Evolutionary conservation across 2,797 vertebrate genomes (phyloP), one percentile per base, ranked within the genome.

Genomic region (Melanogrammus aeglefinus): DNA sequence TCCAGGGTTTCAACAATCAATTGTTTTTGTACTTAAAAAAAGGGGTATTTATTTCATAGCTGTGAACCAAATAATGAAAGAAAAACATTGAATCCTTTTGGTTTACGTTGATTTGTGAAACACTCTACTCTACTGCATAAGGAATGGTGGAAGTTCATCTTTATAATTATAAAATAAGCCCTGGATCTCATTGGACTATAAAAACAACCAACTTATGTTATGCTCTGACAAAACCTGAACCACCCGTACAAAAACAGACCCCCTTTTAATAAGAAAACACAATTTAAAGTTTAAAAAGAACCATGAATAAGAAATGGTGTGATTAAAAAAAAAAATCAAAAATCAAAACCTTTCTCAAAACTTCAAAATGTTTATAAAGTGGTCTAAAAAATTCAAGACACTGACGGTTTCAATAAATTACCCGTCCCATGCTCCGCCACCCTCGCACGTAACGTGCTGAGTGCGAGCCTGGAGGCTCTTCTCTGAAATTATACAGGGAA

Each of bases 331-430:
- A 38, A 81, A 38, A 51, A 31, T 31, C 18, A 5, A 82, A 86
- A 90, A 81, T 80, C 47, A 84, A 91, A 92, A 90, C 85, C 82
- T 90, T 89, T 84, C 85, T 90, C 75, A 90, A 91, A 91, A 79
- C 82, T 91, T 91, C 84, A 89, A 90, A 51, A 90, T 91, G 80
- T 84, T 92, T 90, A 92, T 89, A 91, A 91, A 92, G 88, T 88
- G 88, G 90, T 91, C 87, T 91, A 90, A 81, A 92, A 92, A 92
- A 92, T 93, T 91, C 87, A 94, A 94, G 92, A 94, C 93, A 94
- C 94, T 93, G 89, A 89, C 69, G 91, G 92, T 93, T 94, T 92
- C 91, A 86, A 81, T 91, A 89, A 91, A 90, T 91, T 87, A 92
- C 80, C 88, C 75, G 74, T 83, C 90, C 87, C 88, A 72, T 83